phyloP scores from a whole-genome alignment of 2,888 invertebrate genomes.

The Andrena chrysosceles region DNA sequence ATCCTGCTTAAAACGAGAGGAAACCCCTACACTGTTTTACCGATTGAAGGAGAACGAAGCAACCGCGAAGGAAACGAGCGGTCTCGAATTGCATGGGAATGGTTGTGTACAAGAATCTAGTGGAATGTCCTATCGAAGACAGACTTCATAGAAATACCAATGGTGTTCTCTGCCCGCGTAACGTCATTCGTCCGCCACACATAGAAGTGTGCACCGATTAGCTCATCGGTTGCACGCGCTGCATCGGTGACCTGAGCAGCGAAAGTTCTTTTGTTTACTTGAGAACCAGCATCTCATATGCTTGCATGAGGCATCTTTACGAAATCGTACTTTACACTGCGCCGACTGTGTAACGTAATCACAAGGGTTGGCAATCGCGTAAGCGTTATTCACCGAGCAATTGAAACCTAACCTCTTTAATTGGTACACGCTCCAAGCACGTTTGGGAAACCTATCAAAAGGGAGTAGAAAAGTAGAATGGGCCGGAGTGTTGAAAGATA shows the following conservation, averaged over 20 bases:
- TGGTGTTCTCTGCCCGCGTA: conserved; percentile 42
- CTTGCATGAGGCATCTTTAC: conserved; percentile 73
- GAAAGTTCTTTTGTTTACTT: conserved; percentile 81
- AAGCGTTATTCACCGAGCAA: background rate
- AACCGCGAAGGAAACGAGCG: conserved; percentile 3
- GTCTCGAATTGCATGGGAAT: conserved; percentile 7
- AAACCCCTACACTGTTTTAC: background rate
- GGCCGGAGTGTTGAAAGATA: conserved; percentile 16
- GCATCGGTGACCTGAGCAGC: conserved; percentile 78
- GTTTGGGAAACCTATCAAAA: background rate
- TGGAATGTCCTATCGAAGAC: conserved; percentile 23
- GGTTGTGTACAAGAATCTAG: conserved; percentile 23
- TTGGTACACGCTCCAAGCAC: conserved; percentile 3
- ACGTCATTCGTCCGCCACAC: conserved; percentile 37
- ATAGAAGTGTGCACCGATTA: conserved; percentile 43
- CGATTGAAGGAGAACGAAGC: conserved; percentile 5
- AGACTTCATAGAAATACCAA: conserved; percentile 43
- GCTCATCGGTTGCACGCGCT: conserved; percentile 60
- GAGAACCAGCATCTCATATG: conserved; percentile 77
- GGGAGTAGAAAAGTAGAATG: conserved; percentile 2
- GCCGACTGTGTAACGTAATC: conserved; percentile 23
- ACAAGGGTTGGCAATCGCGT: conserved; percentile 1
- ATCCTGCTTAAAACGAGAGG: background rate
- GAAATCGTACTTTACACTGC: conserved; percentile 62
- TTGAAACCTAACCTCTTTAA: conserved; percentile 40